Conservation (phyloP, 2,113 vertebrate genomes). For the Kryptolebias marmoratus region DNA sequence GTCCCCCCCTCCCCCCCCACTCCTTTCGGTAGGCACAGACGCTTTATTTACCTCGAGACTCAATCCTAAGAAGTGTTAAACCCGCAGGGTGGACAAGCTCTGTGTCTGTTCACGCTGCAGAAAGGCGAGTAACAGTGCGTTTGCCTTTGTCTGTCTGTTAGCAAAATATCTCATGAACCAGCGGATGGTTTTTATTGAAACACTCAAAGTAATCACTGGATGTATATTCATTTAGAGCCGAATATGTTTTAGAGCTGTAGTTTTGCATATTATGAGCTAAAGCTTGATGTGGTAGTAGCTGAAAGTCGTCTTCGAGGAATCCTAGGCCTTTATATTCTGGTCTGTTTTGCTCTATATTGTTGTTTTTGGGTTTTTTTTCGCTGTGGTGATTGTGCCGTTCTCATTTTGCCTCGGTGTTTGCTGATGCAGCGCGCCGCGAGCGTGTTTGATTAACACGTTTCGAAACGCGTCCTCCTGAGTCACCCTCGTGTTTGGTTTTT, state of each 20-base stretch:
- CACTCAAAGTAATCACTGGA: too few species aligned
- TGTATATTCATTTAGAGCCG: too few species aligned
- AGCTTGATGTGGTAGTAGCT: too few species aligned
- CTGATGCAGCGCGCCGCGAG: conserved; percentile 22
- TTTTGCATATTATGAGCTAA: too few species aligned
- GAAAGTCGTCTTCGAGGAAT: too few species aligned
- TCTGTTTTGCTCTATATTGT: not conserved
- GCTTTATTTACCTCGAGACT: conserved; percentile 22
- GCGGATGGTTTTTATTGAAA: too few species aligned
- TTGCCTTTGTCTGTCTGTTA: too few species aligned
- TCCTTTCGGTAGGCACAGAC: not conserved
- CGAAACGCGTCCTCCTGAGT: conserved; percentile 33
- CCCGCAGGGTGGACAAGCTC: too few species aligned
- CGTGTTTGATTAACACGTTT: conserved; percentile 33
- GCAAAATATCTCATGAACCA: too few species aligned
- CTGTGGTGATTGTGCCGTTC: conserved; percentile 40
- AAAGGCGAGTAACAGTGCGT: too few species aligned
- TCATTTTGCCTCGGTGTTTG: conserved; percentile 36
- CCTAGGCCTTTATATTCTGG: not conserved
- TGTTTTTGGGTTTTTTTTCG: conserved; percentile 33
- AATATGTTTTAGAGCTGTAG: too few species aligned
- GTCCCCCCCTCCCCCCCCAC: not conserved
- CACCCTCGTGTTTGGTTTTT: conserved; percentile 30
- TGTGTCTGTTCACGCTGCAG: too few species aligned
- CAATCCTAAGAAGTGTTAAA: conserved; percentile 43